These are phyloP conservation scores for Tigriopus japonicus DNA, from an alignment of 1,140 invertebrate genomes.

Conservation along the genomic window DNA sequence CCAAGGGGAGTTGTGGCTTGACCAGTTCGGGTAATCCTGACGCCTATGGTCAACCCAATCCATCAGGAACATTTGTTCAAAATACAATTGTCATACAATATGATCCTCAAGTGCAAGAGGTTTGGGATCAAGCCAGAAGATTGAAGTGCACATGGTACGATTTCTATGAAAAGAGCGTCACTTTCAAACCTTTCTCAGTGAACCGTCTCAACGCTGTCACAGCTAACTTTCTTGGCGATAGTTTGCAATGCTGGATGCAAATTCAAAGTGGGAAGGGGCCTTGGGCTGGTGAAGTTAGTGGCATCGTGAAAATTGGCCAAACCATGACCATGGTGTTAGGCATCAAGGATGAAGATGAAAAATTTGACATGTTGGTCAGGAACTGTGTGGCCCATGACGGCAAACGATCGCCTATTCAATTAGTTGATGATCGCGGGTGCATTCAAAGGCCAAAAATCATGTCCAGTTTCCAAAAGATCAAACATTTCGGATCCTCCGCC, in stretches of 20 bases:
- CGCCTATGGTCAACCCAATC: conserved; percentile 36
- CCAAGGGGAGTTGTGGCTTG: conserved; percentile 20
- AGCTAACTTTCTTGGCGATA: conserved; percentile 82
- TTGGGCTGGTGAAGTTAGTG: conserved; percentile 81
- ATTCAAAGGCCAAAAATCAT: conserved; percentile 81
- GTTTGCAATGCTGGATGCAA: conserved; percentile 89
- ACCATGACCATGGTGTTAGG: conserved; percentile 90
- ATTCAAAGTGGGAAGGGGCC: conserved; percentile 74
- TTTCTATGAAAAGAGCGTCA: conserved; percentile 82
- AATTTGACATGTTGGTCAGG: conserved; percentile 68
- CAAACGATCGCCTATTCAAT: conserved; percentile 61
- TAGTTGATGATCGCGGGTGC: conserved; percentile 76
- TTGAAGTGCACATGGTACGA: conserved; percentile 81
- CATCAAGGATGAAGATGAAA: conserved; percentile 85
- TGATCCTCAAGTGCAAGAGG: conserved; percentile 82
- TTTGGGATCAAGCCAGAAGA: conserved; percentile 54
- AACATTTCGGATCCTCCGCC: conserved; percentile 80
- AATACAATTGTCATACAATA: conserved; percentile 89
- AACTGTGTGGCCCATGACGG: conserved; percentile 87
- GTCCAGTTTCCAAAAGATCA: conserved; percentile 81
- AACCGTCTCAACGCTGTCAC: conserved; percentile 84
- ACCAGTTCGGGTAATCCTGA: conserved; percentile 15
- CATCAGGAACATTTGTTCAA: conserved; percentile 75
- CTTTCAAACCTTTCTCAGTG: conserved; percentile 70
- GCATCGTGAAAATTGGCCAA: conserved; percentile 84